Evolutionary conservation across 2,797 vertebrate genomes (phyloP).

Genomic region (Sciaenops ocellatus): DNA sequence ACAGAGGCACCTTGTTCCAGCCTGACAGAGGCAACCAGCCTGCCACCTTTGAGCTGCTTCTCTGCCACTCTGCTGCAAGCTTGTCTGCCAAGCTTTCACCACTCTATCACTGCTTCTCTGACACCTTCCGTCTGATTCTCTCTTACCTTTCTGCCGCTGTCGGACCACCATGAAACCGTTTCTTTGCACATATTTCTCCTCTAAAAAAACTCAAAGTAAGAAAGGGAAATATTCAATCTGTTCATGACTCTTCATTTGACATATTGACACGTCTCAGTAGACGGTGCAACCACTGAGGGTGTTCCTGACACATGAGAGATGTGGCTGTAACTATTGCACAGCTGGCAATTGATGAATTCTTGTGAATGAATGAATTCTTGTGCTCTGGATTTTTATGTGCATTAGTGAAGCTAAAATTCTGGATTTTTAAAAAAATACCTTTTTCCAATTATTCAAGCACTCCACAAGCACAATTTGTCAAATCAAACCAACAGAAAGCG

Average conservation of each 20-base stretch:
- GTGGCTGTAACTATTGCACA: slow-evolving; percentile 4
- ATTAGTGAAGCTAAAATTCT: background rate
- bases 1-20: slow-evolving; percentile 40
- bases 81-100: slow-evolving; percentile 46
- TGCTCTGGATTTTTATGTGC: background rate
- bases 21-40: slow-evolving; percentile 29
- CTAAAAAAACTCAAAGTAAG: background rate
- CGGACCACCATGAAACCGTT: slow-evolving; percentile 30
- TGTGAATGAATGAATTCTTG: background rate
- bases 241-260: slow-evolving; percentile 9
- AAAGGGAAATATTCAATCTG: background rate
- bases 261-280: background rate
- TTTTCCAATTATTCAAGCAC: background rate
- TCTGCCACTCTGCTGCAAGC: slow-evolving; percentile 44
- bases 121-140: slow-evolving; percentile 41
- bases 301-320: background rate
- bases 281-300: background rate
- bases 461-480: background rate
- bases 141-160: slow-evolving; percentile 34
- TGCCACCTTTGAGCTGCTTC: slow-evolving; percentile 49
- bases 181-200: slow-evolving; percentile 16
- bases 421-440: background rate
- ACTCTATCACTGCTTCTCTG: slow-evolving; percentile 45
- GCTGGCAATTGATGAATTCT: background rate
- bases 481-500: slow-evolving; percentile 9